Evolutionary conservation across 2,113 vertebrate species (phyloP).

Genomic region (Poecile atricapillus): DNA sequence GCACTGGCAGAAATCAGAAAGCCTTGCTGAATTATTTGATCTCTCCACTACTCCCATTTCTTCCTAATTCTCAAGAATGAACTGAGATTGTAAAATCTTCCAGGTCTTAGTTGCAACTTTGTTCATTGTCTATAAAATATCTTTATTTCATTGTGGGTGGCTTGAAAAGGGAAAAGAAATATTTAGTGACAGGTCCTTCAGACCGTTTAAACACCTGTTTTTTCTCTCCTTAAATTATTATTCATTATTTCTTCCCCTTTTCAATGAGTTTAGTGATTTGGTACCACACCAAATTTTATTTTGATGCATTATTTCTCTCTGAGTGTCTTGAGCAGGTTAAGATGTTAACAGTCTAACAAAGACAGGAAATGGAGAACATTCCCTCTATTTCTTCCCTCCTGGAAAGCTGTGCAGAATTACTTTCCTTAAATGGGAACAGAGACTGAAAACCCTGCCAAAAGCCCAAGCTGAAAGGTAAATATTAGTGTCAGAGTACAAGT

Average conservation of each 20-base stretch:
- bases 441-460: not conserved
- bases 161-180: not conserved
- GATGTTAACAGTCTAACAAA: not conserved
- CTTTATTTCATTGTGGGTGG: too few species aligned
- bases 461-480: not conserved
- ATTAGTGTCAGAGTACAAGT: not conserved
- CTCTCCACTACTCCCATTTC: not conserved
- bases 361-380: not conserved
- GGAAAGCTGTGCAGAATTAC: not conserved
- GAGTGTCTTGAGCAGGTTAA: not conserved
- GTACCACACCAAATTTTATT: not conserved
- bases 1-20: not conserved
- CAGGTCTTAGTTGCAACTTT: not conserved
- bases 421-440: not conserved
- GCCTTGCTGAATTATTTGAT: not conserved
- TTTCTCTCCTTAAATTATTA: not conserved
- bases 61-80: not conserved
- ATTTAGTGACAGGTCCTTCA: not conserved
- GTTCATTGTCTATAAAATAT: not conserved
- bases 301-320: not conserved
- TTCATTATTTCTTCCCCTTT: not conserved
- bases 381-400: not conserved
- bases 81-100: not conserved
- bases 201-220: not conserved
- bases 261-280: not conserved